These are phyloP conservation scores for Microplitis demolitor DNA, from an alignment of 1,140 invertebrate species.

Conservation along the genomic window DNA sequence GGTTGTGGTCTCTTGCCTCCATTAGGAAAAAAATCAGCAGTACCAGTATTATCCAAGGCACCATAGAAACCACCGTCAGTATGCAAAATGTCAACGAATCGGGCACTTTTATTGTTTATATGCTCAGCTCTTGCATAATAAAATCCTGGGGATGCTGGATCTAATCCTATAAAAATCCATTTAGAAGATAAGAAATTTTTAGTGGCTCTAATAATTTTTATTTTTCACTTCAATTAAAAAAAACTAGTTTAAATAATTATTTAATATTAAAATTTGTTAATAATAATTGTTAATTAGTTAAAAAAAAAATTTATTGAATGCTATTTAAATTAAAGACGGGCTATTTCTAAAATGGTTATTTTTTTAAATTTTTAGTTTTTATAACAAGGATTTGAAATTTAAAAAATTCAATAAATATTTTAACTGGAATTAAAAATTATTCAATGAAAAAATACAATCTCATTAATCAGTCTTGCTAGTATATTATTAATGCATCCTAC, in stretches of 20 bases:
- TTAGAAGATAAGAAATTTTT: neutral
- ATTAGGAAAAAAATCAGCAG: slow-evolving; percentile 70
- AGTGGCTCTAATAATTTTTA: neutral
- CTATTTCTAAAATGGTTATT: too few relatives aligned
- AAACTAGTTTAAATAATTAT: neutral
- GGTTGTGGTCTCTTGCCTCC: slow-evolving; percentile 65
- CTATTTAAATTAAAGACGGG: too few relatives aligned
- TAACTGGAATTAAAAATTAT: too few relatives aligned
- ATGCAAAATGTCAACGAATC: slow-evolving; percentile 73
- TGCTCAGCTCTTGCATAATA: slow-evolving; percentile 66
- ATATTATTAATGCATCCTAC: too few relatives aligned
- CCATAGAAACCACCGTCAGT: slow-evolving; percentile 69
- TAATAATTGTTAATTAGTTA: too few relatives aligned
- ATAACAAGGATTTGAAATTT: too few relatives aligned
- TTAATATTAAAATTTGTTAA: neutral
- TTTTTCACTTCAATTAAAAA: neutral
- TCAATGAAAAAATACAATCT: too few relatives aligned
- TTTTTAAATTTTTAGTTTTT: too few relatives aligned
- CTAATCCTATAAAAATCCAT: slow-evolving; percentile 54
- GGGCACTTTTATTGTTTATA: slow-evolving; percentile 67
- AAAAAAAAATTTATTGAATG: too few relatives aligned
- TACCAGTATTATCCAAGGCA: slow-evolving; percentile 63
- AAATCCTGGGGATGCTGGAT: slow-evolving; percentile 67
- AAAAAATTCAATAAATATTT: too few relatives aligned
- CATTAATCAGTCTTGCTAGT: too few relatives aligned